These are phyloP conservation scores for Cololabis saira DNA, from an alignment of 2,113 vertebrate genomes.

Conservation along the genomic window DNA sequence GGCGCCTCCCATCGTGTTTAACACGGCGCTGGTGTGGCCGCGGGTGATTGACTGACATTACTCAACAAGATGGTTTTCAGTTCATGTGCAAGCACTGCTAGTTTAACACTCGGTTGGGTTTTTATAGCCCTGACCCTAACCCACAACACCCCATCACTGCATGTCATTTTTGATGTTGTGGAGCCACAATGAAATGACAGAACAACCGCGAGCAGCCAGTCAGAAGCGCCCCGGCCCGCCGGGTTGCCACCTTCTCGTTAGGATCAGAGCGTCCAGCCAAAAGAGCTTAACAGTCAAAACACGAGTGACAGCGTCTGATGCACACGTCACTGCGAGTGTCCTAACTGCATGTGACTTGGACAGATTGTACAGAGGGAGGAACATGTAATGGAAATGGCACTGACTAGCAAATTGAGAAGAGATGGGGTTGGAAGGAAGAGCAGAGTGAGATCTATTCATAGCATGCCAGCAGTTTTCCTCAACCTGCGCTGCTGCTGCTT, in stretches of 20 bases:
- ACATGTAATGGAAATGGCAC: constrained; percentile 24
- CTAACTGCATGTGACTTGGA: constrained; percentile 52
- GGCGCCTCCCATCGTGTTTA: constrained; percentile 47
- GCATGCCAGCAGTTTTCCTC: constrained; percentile 58
- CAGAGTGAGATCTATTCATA: constrained; percentile 63
- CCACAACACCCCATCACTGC: constrained; percentile 46
- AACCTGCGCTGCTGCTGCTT: constrained; percentile 58
- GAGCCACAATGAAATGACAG: constrained; percentile 64
- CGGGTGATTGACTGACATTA: constrained; percentile 47
- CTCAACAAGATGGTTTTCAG: constrained; percentile 64
- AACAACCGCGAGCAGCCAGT: constrained; percentile 58
- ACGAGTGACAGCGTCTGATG: constrained; percentile 63
- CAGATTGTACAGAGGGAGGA: constrained; percentile 26
- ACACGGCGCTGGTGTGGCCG: constrained; percentile 25
- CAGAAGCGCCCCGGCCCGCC: constrained; percentile 26
- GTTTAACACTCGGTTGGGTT: constrained; percentile 67
- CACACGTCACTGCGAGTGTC: constrained; percentile 49
- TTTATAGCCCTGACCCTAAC: constrained; percentile 66
- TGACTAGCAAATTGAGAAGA: constrained; percentile 35
- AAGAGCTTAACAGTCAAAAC: constrained; percentile 61
- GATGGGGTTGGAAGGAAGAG: constrained; percentile 25
- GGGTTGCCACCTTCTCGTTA: constrained; percentile 58
- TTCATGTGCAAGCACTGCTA: constrained; percentile 43
- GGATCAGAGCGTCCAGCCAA: constrained; percentile 58
- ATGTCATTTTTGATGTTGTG: constrained; percentile 50